These are phyloP conservation scores for Helobdella robusta DNA, from an alignment of 2,888 invertebrate species.

Conservation along the genomic window DNA sequence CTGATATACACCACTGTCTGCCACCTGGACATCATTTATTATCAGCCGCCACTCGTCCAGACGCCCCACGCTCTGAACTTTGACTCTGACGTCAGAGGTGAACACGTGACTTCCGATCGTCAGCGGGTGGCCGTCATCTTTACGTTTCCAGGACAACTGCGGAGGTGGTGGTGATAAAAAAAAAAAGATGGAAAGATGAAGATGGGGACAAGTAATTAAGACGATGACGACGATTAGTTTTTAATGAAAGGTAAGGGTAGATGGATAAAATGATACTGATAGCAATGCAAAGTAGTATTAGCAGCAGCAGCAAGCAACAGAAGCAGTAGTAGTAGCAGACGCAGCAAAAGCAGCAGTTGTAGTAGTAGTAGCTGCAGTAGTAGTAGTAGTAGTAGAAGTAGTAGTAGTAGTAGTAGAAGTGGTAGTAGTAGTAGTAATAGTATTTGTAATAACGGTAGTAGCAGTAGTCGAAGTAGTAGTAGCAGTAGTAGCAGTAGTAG, in stretches of 20 bases:
- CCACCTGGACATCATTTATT: conserved; percentile 29
- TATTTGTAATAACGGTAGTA: conserved; percentile 17
- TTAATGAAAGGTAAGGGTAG: not conserved
- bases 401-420: conserved; percentile 12
- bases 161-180: too few species aligned
- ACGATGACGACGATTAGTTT: conserved; percentile 8
- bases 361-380: conserved; percentile 4
- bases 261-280: not conserved
- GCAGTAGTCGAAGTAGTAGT: conserved; percentile 12
- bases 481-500: conserved; percentile 18
- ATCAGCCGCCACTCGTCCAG: conserved; percentile 31
- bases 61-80: conserved; percentile 30
- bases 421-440: conserved; percentile 11
- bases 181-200: conserved; percentile 1
- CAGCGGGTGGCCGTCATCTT: conserved; percentile 26
- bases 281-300: conserved; percentile 10
- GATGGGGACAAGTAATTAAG: not conserved
- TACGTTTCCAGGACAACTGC: conserved; percentile 27
- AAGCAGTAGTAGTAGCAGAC: conserved; percentile 8
- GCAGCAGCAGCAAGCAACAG: conserved; percentile 10
- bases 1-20: conserved; percentile 30
- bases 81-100: conserved; percentile 28
- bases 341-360: not conserved
- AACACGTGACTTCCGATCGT: conserved; percentile 31
- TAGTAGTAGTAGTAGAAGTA: not conserved